Evolutionary conservation across 1,140 invertebrate species (phyloP).

Genomic region (Gyrodactylus salaris): DNA sequence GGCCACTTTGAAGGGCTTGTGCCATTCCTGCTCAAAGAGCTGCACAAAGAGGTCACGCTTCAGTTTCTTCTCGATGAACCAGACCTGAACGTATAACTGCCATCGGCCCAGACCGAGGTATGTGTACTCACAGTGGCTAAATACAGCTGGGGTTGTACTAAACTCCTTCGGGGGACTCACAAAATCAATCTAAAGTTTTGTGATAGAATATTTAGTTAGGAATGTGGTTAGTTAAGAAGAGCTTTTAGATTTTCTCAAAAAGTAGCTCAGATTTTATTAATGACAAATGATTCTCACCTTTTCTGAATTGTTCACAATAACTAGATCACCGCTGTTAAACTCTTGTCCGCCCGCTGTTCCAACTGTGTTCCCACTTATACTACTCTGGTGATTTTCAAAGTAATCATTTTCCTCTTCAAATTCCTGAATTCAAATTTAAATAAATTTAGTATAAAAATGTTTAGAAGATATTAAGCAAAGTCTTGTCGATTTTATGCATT

Average conservation of each 20-base stretch:
- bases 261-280: no score
- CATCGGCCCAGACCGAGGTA: constrained; percentile 6
- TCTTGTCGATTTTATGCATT: no score
- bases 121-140: not conserved
- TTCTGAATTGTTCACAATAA: not conserved
- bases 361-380: not conserved
- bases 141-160: not conserved
- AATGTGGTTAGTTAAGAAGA: no score
- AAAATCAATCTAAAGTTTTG: not conserved
- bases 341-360: not conserved
- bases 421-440: no score
- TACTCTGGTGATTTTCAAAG: not conserved
- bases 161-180: not conserved
- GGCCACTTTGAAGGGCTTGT: not conserved
- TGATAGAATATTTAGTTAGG: no score
- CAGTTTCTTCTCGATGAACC: constrained; percentile 1
- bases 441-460: no score
- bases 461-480: no score
- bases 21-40: constrained; percentile 1
- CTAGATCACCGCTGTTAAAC: not conserved
- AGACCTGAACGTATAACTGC: constrained; percentile 3
- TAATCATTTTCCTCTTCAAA: not conserved
- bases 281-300: no score
- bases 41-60: not conserved
- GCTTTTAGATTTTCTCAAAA: no score